Percentiles rank a stretch among this genome's conserved stretches.
These are phyloP conservation scores for Euphydryas editha DNA, from an alignment of 2,888 invertebrate species.

Conservation along the genomic window DNA sequence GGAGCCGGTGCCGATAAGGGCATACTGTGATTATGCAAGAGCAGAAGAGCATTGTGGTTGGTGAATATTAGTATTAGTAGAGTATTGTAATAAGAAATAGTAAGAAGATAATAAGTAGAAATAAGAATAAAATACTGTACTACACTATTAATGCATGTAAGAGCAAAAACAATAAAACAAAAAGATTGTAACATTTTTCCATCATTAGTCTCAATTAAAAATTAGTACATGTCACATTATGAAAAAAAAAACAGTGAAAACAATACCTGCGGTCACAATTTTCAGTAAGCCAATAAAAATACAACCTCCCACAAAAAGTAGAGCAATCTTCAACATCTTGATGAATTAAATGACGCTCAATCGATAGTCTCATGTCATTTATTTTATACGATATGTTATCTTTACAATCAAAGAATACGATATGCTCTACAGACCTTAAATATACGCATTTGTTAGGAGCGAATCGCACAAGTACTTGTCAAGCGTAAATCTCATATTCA, in stretches of 20 bases:
- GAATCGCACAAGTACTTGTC: conserved; percentile 25
- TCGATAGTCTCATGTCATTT: conserved; percentile 28
- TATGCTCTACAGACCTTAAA: conserved; percentile 53
- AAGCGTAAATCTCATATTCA: conserved; percentile 1
- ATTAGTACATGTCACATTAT: neutral
- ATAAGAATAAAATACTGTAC: too few species aligned
- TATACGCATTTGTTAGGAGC: conserved; percentile 47
- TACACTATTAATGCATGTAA: too few species aligned
- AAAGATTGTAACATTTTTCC: too few species aligned
- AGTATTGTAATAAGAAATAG: too few species aligned
- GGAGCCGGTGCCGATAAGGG: too few species aligned
- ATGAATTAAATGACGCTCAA: conserved; percentile 26
- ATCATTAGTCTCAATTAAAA: too few species aligned
- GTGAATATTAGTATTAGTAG: too few species aligned
- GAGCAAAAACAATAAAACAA: too few species aligned
- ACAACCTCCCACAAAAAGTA: conserved; percentile 32
- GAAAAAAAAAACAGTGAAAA: neutral
- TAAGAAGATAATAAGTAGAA: too few species aligned
- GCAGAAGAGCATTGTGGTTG: too few species aligned
- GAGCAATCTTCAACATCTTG: conserved; percentile 41
- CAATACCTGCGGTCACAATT: conserved; percentile 35
- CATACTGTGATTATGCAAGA: too few species aligned
- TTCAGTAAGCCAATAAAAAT: conserved; percentile 38
- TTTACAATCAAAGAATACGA: conserved; percentile 46
- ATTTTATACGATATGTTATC: conserved; percentile 47